Conservation (phyloP, 2,797 vertebrate species). For the Girardinus metallicus region DNA sequence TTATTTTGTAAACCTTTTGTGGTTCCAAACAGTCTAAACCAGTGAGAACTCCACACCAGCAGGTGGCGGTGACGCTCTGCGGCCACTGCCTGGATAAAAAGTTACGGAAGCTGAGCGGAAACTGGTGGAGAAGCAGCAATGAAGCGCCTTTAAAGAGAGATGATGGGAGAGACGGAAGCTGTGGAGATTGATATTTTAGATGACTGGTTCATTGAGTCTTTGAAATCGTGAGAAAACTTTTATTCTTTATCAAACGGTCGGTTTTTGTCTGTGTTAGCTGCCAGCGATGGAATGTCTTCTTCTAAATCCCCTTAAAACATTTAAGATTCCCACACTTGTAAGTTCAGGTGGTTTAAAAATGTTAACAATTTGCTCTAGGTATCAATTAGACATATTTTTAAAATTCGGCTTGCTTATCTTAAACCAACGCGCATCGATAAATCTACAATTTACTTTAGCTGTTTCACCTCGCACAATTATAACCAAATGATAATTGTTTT, state of each 20-base stretch:
- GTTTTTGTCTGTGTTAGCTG: neutral
- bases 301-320: fast-evolving
- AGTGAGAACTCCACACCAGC: constrained; percentile 8
- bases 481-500: neutral
- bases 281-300: neutral
- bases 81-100: neutral
- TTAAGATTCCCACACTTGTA: fast-evolving
- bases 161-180: constrained; percentile 35
- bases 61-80: constrained; percentile 1
- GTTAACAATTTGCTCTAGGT: fast-evolving
- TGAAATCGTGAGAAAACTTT: constrained; percentile 71
- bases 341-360: neutral
- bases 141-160: fast-evolving
- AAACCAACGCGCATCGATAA: fast-evolving
- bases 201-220: constrained; percentile 81
- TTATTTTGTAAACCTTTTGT: too few species aligned
- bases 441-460: neutral
- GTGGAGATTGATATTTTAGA: constrained; percentile 64
- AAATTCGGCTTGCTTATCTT: neutral
- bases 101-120: neutral
- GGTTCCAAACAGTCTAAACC: neutral
- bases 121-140: neutral
- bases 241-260: fast-evolving
- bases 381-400: fast-evolving
- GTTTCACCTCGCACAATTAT: neutral